Percentiles rank a stretch among this genome's conserved stretches.
Evolutionary conservation across 2,797 vertebrate genomes (phyloP).

Genomic region (Myoxocephalus aenaeus): DNA sequence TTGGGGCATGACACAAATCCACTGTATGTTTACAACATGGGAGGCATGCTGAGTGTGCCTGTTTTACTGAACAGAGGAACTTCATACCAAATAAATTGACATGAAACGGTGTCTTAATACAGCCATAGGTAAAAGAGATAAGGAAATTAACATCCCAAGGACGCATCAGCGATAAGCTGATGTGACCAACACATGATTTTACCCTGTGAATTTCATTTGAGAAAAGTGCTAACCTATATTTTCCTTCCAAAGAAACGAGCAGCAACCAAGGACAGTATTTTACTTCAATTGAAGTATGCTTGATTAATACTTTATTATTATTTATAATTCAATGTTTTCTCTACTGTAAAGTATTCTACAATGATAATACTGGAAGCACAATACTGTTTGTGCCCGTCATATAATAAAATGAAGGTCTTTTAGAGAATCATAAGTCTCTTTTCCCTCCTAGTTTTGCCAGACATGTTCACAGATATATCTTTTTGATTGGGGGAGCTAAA

Average conservation of each 20-base stretch:
- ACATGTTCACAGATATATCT: not conserved
- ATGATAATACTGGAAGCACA: not conserved
- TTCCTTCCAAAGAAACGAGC: not conserved
- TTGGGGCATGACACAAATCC: constrained; percentile 69
- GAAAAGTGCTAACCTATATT: not conserved
- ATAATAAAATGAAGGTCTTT: not conserved
- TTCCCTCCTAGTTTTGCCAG: not conserved
- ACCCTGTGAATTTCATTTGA: not conserved
- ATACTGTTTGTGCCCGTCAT: not conserved
- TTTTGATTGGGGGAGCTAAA: not conserved
- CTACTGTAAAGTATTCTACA: not conserved
- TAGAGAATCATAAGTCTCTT: not conserved
- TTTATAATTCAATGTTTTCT: not conserved
- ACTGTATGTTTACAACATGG: constrained; percentile 67
- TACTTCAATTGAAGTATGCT: not conserved
- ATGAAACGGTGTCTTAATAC: not conserved
- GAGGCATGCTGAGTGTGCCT: constrained; percentile 45
- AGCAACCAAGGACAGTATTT: not conserved
- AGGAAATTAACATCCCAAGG: not conserved
- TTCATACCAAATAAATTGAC: constrained; percentile 24
- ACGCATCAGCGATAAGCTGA: not conserved
- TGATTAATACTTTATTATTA: not conserved
- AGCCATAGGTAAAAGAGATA: not conserved
- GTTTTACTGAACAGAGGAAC: constrained; percentile 38
- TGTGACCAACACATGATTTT: not conserved